Percentiles rank a stretch among this genome's conserved stretches.
Conservation (phyloP, 2,797 vertebrate species). For the Limnodromus scolopaceus region DNA sequence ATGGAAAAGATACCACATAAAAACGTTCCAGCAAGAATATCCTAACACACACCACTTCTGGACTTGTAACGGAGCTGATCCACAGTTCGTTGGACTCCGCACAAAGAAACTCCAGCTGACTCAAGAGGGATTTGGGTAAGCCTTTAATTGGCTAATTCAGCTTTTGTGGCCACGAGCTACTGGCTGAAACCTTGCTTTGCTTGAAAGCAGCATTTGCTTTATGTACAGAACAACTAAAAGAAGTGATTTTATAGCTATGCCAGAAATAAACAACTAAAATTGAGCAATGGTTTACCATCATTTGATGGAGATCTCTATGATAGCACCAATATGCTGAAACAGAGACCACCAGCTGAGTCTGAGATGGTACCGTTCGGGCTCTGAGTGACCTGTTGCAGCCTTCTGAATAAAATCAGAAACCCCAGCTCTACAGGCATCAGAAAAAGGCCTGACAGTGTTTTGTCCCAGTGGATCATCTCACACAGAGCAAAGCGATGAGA, state of each 20-base stretch:
- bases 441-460: not conserved
- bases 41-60: not conserved
- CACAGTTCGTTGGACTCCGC: not conserved
- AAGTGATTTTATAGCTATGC: not conserved
- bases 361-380: not conserved
- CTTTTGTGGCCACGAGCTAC: not conserved
- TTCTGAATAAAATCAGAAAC: not conserved
- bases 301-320: not conserved
- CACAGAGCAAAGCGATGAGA: not conserved
- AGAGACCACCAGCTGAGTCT: not conserved
- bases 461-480: not conserved
- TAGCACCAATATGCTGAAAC: not conserved
- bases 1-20: not conserved
- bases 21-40: not conserved
- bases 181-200: not conserved
- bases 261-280: not conserved
- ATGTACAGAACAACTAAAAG: not conserved
- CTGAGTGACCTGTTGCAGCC: not conserved
- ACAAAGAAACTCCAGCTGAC: constrained; percentile 17
- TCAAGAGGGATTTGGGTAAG: constrained; percentile 42
- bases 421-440: not conserved
- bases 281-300: not conserved
- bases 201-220: not conserved
- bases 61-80: not conserved
- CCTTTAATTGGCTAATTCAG: constrained; percentile 54